Base-by-base conservation (phyloP, 92 coral and sea anemone species). In the Blastomussa wellsi region DNA sequence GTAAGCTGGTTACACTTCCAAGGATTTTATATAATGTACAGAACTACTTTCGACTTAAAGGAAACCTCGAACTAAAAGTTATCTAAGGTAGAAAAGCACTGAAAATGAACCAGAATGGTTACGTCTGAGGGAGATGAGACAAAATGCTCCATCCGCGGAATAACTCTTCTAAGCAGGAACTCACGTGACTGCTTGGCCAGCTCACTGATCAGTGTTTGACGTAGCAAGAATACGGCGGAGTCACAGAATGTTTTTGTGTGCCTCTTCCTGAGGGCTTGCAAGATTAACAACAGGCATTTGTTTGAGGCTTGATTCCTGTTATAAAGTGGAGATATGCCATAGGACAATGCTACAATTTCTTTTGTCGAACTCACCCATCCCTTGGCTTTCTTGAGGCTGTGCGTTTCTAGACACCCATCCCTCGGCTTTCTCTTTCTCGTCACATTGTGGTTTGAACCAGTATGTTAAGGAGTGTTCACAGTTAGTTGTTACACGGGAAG, bases 211-310 rank as follows among this genome's bases (percentile, higher is more conserved):
- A 19, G 29, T 19, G 7, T n/a, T 16, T 17, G 33, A 22, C 16
- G 28, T 3, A 74, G 87, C 74, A 83, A 59, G 73, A 24, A 59
- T 26, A 74, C 87, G 79, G 87, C 80, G 73, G 87, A 41, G 87
- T 42, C 36, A 74, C 87, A 36, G 80, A 73, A 73, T 74, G 22
- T n/a, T 38, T 6, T 72, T 83, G 73, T 76, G 83, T 79, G 65
- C 16, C 37, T 60, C 89, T 87, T 84, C 85, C 90, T 84, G 79
- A 77, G 68, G 74, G 73, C 89, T 88, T 90, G 91, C 93, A 28
- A 91, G 80, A 87, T 64, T 35, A 88, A 79, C 48, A 72, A 65
- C 49, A 47, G 68, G 89, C 89, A 74, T 91, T 78, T 79, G 91
- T 90, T 88, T 90, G 91, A 90, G 93, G 93, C 91, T 53, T 53